phyloP scores from a whole-genome alignment of 2,797 vertebrate genomes.

The Hypotaenidia philippensis region DNA sequence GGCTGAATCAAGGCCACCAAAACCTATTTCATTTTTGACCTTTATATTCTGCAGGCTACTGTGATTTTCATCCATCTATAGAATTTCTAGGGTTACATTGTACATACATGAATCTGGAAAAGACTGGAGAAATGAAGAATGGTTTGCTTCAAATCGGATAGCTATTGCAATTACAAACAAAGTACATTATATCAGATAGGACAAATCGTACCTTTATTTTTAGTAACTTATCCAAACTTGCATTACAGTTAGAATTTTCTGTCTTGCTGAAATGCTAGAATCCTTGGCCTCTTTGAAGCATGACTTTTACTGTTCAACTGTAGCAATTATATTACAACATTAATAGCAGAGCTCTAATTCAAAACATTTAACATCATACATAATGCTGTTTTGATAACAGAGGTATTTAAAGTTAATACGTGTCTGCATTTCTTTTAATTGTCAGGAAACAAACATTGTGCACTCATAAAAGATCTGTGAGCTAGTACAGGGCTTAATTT shows the following conservation, averaged over 20 bases:
- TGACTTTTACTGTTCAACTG: background rate
- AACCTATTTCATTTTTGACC: slow-evolving; percentile 10
- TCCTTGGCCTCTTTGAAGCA: background rate
- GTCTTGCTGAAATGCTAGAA: background rate
- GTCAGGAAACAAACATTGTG: background rate
- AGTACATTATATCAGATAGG: background rate
- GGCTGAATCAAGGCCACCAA: background rate
- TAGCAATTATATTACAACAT: background rate
- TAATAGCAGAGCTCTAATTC: background rate
- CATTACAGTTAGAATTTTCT: background rate
- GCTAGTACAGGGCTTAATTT: background rate
- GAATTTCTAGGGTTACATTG: background rate
- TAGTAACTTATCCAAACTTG: background rate
- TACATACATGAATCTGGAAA: background rate
- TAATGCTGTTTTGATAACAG: background rate
- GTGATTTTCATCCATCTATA: background rate
- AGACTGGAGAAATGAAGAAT: background rate
- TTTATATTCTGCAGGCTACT: background rate
- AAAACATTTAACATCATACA: background rate
- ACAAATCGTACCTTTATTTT: background rate
- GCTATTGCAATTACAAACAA: background rate
- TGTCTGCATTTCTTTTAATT: background rate
- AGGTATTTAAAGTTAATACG: background rate
- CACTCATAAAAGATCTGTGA: background rate
- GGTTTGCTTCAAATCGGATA: background rate